Conservation (phyloP, 1,140 invertebrate species). For the Pseudobourletiella spinata region DNA sequence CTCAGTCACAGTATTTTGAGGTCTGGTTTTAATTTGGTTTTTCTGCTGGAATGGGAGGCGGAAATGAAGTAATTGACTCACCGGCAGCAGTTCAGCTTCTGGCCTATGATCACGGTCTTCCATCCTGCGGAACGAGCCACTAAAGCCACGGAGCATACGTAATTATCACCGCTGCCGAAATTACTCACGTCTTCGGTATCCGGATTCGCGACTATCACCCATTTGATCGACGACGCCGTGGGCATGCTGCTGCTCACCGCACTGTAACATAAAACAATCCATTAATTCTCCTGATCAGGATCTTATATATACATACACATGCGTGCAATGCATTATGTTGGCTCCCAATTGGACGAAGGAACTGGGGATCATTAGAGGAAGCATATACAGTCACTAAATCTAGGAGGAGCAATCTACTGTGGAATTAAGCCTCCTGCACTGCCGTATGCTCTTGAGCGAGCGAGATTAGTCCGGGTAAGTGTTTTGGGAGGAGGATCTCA, state of each 20-base stretch:
- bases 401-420: too few relatives aligned
- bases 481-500: too few relatives aligned
- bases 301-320: too few relatives aligned
- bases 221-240: slow-evolving; percentile 20
- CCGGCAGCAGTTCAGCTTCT: slow-evolving; percentile 30
- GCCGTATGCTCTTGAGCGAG: too few relatives aligned
- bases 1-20: too few relatives aligned
- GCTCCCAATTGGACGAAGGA: too few relatives aligned
- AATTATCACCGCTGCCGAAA: slow-evolving; percentile 19
- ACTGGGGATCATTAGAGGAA: too few relatives aligned
- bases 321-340: too few relatives aligned
- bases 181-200: slow-evolving; percentile 22
- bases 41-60: background rate
- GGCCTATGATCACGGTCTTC: slow-evolving; percentile 35
- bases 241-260: slow-evolving; percentile 9
- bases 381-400: too few relatives aligned
- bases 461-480: too few relatives aligned
- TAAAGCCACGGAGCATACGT: slow-evolving; percentile 28
- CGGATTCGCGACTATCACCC: slow-evolving; percentile 33
- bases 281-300: too few relatives aligned
- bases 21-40: background rate
- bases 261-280: slow-evolving; percentile 20
- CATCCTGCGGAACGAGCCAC: slow-evolving; percentile 28
- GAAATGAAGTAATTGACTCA: slow-evolving; percentile 10
- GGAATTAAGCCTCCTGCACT: too few relatives aligned